Evolutionary conservation across 2,797 vertebrate species (phyloP), one percentile per base, ranked within the genome.

Genomic region (Clarias fuscus): DNA sequence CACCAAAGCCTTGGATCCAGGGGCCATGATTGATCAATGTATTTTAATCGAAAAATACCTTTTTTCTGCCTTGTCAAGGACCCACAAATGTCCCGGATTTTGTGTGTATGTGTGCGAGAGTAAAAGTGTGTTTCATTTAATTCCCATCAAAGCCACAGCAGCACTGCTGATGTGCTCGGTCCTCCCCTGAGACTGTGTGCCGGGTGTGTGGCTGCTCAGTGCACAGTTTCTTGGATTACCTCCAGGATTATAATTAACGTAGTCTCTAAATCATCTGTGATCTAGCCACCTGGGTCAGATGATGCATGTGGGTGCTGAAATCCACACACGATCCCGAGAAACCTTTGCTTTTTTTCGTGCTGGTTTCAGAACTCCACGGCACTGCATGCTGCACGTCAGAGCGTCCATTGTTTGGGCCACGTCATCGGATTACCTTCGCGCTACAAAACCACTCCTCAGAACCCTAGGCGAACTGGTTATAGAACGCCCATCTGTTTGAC

Each of bases 221-320:
- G 79, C 84, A 37, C 79, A 71, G 58, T 71, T 88, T 61, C 78
- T 86, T 91, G 90, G 88, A 90, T 86, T 86, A 86, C 82, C 82
- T 91, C 89, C 90, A 92, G 88, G 87, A 90, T 92, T 89, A 89
- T 89, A 91, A 91, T 92, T 89, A 91, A 90, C 80, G 84, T 67
- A 75, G 88, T 73, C 77, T 86, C 67, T 59, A 84, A 91, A 89
- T 89, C 88, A 88, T 73, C 86, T 88, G 89, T 87, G 85, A 86
- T 86, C 76, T 77, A 79, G 87, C 88, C 91, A 90, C 88, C 81
- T 86, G 89, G 88, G 91, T 90, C 86, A 91, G 73, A 86, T 37
- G 80, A 76, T 85, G 61, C 67, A 62, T 79, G 58, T 86, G 58
- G 61, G 71, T 86, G 84, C 64, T 56, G 64, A 68, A 82, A 82